These are phyloP conservation scores for Bucco capensis DNA, from an alignment of 2,113 vertebrate genomes.

Conservation along the genomic window DNA sequence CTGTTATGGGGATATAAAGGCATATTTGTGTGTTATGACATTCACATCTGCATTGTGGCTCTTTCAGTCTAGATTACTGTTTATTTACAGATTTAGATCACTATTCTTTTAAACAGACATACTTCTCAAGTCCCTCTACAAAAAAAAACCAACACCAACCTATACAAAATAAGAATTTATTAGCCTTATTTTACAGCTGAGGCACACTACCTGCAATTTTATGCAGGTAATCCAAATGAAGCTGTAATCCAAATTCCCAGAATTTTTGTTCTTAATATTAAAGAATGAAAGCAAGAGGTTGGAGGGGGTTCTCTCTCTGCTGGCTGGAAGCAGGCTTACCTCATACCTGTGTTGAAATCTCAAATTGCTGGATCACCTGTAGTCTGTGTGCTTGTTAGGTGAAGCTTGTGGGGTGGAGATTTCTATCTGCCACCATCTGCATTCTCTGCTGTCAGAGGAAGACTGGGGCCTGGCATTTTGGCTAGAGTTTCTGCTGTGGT, in stretches of 20 bases:
- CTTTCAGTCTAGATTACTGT: not conserved
- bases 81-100: not conserved
- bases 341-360: not conserved
- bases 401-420: not conserved
- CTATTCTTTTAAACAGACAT: not conserved
- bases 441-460: not conserved
- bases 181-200: not conserved
- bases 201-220: rapidly evolving
- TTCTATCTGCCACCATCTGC: not conserved
- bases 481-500: not conserved
- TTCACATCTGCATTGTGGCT: not conserved
- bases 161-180: not conserved
- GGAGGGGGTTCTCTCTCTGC: not conserved
- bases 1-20: not conserved
- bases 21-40: not conserved
- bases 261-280: not conserved
- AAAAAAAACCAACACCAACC: too few relatives aligned
- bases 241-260: not conserved
- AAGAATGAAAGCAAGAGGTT: not conserved
- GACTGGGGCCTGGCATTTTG: not conserved
- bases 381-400: not conserved
- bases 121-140: not conserved
- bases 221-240: not conserved
- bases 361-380: rapidly evolving
- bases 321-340: not conserved